phyloP scores from a whole-genome alignment of 2,113 vertebrate genomes.

The Gavialis gangeticus region DNA sequence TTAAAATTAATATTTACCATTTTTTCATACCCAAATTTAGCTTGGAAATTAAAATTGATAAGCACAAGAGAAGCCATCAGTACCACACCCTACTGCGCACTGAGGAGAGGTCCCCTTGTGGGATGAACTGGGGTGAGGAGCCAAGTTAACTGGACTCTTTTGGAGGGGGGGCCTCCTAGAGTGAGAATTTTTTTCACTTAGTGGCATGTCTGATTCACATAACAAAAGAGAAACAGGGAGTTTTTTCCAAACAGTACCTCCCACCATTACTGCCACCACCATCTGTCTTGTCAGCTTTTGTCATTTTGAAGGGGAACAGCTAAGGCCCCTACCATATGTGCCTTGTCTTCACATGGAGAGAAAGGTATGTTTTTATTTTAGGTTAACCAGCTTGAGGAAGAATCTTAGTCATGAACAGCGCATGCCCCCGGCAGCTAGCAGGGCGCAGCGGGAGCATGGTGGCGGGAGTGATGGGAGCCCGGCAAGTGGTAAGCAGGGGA shows the following conservation, averaged over 20 bases:
- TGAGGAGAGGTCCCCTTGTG: conserved; percentile 1
- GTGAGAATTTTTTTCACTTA: conserved; percentile 49
- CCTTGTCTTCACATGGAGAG: not conserved
- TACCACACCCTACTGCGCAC: conserved; percentile 39
- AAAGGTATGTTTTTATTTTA: not conserved
- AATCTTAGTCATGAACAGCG: not conserved
- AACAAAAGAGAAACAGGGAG: conserved; percentile 57
- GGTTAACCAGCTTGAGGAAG: accelerated
- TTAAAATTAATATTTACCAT: conserved; percentile 68
- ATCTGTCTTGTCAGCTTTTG: not conserved
- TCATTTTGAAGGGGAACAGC: conserved; percentile 28
- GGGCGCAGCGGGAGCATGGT: no score
- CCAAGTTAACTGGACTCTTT: not conserved
- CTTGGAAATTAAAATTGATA: conserved; percentile 48
- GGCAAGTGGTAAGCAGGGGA: no score
- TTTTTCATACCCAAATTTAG: conserved; percentile 56
- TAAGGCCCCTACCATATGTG: not conserved
- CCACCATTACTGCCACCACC: not conserved
- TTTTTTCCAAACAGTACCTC: conserved; percentile 1
- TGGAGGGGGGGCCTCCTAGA: not conserved
- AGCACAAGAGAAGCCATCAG: conserved; percentile 33
- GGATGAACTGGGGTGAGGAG: not conserved
- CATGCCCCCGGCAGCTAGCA: no score
- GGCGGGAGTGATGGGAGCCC: no score
- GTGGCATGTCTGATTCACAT: conserved; percentile 47